Conservation (phyloP, 1,140 invertebrate genomes). For the Calliopsis andreniformis region DNA sequence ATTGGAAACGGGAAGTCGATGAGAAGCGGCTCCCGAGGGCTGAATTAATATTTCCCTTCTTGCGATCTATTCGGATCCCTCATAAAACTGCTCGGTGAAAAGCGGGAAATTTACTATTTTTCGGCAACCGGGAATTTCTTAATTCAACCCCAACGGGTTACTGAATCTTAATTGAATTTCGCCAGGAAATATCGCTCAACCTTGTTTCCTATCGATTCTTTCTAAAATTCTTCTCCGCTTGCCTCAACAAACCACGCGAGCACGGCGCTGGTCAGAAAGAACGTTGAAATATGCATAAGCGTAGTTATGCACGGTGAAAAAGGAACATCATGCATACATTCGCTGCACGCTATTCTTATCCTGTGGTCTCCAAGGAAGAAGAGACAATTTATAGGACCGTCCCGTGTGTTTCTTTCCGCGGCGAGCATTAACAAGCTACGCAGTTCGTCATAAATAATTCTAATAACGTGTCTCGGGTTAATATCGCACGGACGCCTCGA, state of each 20-base stretch:
- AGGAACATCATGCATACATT: too few relatives aligned
- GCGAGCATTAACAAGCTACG: background rate
- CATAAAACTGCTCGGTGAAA: background rate
- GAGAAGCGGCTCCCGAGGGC: background rate
- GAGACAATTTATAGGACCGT: background rate
- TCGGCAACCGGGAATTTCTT: background rate
- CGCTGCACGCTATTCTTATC: background rate
- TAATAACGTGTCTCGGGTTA: constrained; percentile 23
- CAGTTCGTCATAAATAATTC: constrained; percentile 8
- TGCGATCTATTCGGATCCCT: background rate
- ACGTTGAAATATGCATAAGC: too few relatives aligned
- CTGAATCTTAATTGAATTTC: background rate
- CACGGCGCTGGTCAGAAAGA: too few relatives aligned
- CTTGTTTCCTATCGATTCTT: too few relatives aligned
- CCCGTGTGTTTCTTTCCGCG: background rate
- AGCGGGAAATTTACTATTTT: background rate
- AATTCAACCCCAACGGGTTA: background rate
- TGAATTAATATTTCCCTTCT: background rate
- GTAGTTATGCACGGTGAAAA: too few relatives aligned
- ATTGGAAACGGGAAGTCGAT: constrained; percentile 1
- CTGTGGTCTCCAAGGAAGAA: too few relatives aligned
- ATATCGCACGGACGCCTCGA: background rate
- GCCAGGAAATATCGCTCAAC: too few relatives aligned
- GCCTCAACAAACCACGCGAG: too few relatives aligned
- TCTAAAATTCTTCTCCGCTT: too few relatives aligned